These are phyloP conservation scores for Paramisgurnus dabryanus DNA, from an alignment of 2,113 vertebrate genomes.

Conservation along the genomic window DNA sequence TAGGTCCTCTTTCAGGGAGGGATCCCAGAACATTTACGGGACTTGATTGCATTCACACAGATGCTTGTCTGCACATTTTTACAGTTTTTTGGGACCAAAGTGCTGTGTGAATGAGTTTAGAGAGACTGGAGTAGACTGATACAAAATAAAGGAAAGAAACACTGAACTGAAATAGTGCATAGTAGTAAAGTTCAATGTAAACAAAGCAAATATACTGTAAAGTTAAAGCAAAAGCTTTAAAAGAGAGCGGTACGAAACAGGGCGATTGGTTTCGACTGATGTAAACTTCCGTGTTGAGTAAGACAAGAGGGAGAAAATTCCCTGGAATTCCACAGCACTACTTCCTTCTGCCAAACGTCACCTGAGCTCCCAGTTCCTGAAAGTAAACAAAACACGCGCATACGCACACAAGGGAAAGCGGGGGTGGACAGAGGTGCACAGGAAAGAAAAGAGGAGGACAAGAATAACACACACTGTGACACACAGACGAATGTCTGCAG, in stretches of 20 bases:
- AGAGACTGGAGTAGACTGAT: too few relatives aligned
- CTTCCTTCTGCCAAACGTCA: constrained; percentile 51
- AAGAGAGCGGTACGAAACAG: neutral
- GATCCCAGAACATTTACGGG: too few relatives aligned
- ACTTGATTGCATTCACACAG: too few relatives aligned
- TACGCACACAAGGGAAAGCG: constrained; percentile 29
- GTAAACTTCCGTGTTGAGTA: constrained; percentile 47
- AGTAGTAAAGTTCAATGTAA: too few relatives aligned
- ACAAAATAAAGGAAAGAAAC: too few relatives aligned
- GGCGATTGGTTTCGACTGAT: constrained; percentile 3
- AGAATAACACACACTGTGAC: constrained; percentile 35
- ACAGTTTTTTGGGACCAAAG: too few relatives aligned
- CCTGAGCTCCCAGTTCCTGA: constrained; percentile 54
- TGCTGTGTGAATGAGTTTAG: too few relatives aligned
- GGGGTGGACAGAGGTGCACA: constrained; percentile 44
- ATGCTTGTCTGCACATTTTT: too few relatives aligned
- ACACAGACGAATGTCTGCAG: neutral
- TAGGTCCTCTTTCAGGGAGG: too few relatives aligned
- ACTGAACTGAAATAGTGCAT: too few relatives aligned
- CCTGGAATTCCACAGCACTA: constrained; percentile 50
- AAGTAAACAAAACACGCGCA: constrained; percentile 38
- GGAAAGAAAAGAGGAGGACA: constrained; percentile 49
- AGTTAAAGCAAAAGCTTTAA: neutral
- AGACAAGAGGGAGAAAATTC: constrained; percentile 48
- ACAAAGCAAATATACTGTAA: neutral